phyloP scores from a whole-genome alignment of 2,888 invertebrate genomes.

The Suillia variegata region DNA sequence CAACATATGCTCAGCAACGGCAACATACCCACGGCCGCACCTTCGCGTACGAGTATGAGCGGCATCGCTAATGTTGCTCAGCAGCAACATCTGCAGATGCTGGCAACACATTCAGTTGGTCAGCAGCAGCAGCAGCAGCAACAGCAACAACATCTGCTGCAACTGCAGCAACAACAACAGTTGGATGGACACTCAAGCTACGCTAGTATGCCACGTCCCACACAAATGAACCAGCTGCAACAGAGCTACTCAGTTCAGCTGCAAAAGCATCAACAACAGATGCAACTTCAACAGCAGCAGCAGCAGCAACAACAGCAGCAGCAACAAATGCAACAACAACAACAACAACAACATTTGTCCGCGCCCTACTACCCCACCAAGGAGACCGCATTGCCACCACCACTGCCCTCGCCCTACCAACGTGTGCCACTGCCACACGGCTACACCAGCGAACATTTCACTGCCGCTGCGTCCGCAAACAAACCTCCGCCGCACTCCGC shows the following conservation, averaged over 20 bases:
- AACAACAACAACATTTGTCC: constrained; percentile 30
- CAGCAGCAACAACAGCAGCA: constrained; percentile 50
- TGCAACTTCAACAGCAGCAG: constrained; percentile 36
- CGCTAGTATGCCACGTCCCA: constrained; percentile 40
- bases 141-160: constrained; percentile 47
- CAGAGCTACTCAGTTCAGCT: constrained; percentile 50
- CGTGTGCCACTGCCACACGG: constrained; percentile 68
- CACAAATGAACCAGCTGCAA: constrained; percentile 30
- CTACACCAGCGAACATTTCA: constrained; percentile 66
- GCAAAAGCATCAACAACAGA: constrained; percentile 45
- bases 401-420: constrained; percentile 64
- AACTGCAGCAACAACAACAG: constrained; percentile 47
- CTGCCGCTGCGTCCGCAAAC: constrained; percentile 39
- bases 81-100: constrained; percentile 54
- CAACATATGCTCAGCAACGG: constrained; percentile 42
- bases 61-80: constrained; percentile 54
- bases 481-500: constrained; percentile 28
- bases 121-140: constrained; percentile 46
- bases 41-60: constrained; percentile 54
- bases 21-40: constrained; percentile 38
- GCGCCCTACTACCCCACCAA: constrained; percentile 30
- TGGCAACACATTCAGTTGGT: constrained; percentile 32
- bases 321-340: constrained; percentile 46
- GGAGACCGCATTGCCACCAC: constrained; percentile 29
- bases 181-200: constrained; percentile 30